Conservation (phyloP, 2,797 vertebrate genomes). For the Discoglossus pictus region DNA sequence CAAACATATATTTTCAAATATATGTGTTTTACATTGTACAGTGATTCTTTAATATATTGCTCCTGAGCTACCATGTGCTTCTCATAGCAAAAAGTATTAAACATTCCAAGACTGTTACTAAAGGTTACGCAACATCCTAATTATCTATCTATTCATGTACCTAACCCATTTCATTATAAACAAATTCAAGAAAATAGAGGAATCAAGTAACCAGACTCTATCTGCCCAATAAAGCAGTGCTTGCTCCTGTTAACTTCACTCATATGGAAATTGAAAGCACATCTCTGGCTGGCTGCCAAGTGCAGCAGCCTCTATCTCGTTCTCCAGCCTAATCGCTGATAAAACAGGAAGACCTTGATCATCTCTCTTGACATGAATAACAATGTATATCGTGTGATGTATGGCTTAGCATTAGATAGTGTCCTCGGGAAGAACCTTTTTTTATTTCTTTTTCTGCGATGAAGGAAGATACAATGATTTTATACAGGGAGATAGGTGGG, state of each 20-base stretch:
- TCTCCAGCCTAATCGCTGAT: conserved; percentile 68
- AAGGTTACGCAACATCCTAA: too few species aligned
- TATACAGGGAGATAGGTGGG: conserved; percentile 63
- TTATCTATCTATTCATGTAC: too few species aligned
- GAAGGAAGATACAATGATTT: conserved; percentile 72
- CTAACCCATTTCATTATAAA: too few species aligned
- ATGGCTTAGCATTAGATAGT: conserved; percentile 67
- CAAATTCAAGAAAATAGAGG: not conserved
- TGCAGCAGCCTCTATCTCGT: conserved; percentile 59
- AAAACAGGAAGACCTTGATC: conserved; percentile 72
- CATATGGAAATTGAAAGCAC: conserved; percentile 39
- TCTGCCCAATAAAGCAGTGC: conserved; percentile 11
- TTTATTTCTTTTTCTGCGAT: conserved; percentile 58
- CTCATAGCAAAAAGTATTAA: too few species aligned
- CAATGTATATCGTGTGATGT: conserved; percentile 70
- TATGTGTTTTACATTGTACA: too few species aligned
- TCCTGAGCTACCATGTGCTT: too few species aligned
- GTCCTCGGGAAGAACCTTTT: conserved; percentile 63
- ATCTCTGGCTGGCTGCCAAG: conserved; percentile 61
- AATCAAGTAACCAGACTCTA: not conserved
- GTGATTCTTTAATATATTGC: too few species aligned
- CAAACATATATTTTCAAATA: too few species aligned
- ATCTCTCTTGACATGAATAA: conserved; percentile 72
- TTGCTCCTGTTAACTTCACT: conserved; percentile 22
- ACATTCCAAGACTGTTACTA: too few species aligned